Evolutionary conservation across 1,140 invertebrate genomes (phyloP), one percentile per base, ranked within the genome.

Genomic region (Bombus breviceps): DNA sequence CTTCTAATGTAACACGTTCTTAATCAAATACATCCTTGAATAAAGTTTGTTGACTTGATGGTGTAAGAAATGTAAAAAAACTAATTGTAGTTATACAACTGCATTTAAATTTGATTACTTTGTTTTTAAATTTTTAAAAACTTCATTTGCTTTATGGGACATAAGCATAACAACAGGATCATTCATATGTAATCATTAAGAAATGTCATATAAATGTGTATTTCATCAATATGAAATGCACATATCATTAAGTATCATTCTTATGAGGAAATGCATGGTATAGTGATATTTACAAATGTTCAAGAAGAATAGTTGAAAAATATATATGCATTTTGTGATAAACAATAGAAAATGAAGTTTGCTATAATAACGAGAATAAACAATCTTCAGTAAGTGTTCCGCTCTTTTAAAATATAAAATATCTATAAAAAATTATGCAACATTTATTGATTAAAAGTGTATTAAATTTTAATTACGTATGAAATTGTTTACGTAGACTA

Each of bases 271-370:
- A 39, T 64, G 53, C 34, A 80, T 39, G 47, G 47, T 22, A 73
- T n/a, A 62, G 78, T 72, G 53, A 59, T 85, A 85, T 80, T 85
- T 85, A 85, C 83, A 85, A 22, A 39, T 80, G 53, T 47, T 73
- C 22, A 62, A 47, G 59, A 62, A 47, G 41, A 64, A 72, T 37
- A 15, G 34, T 72, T 72, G 28, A 62, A 39, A 47, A 47, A 53
- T 41, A 75, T 28, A 13, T 64, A 41, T 75, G 71, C 71, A 62
- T 64, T 66, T 62, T 43, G n/a, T 39, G 53, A 32, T 18, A 41
- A 66, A 66, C 34, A 59, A 43, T 83, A 41, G 25, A 78, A 81
- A 41, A 83, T 77, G 34, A 77, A 53, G 3, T 53, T 83, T 77
- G 1, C 37, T 43, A 78, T 37, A 34, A 76, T 25, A 47, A 43